These are phyloP conservation scores for Mesembrinibis cayennensis DNA, from an alignment of 2,113 vertebrate species.

Conservation along the genomic window DNA sequence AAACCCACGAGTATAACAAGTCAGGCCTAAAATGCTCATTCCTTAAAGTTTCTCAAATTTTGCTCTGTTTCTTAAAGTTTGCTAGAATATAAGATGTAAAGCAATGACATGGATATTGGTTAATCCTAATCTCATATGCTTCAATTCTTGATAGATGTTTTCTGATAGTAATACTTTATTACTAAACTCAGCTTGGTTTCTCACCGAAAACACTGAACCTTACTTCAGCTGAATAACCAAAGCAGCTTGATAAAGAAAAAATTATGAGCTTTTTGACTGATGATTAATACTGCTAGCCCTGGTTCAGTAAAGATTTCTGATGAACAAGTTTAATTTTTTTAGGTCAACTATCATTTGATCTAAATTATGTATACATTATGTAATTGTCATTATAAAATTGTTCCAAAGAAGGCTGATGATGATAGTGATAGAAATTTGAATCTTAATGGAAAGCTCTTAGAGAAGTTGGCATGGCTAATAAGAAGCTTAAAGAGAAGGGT, in stretches of 20 bases:
- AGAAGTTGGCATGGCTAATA: background rate
- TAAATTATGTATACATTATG: background rate
- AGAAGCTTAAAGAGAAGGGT: background rate
- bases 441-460: background rate
- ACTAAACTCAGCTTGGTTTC: background rate
- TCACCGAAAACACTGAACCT: background rate
- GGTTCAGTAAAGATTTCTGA: background rate
- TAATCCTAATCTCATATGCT: background rate
- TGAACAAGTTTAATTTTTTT: background rate
- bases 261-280: background rate
- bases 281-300: background rate
- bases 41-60: background rate
- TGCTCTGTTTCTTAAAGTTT: background rate
- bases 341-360: background rate
- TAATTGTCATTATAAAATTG: background rate
- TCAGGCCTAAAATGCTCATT: background rate
- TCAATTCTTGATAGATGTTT: background rate
- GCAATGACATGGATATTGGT: rapidly evolving
- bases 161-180: background rate
- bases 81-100: background rate
- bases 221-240: background rate
- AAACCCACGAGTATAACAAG: rapidly evolving
- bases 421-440: background rate
- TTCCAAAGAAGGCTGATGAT: background rate
- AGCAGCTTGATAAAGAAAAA: background rate